Percentiles rank a stretch among this genome's conserved stretches.
phyloP scores from a whole-genome alignment of 2,113 vertebrate species.

The Gallinago paraguaiae region DNA sequence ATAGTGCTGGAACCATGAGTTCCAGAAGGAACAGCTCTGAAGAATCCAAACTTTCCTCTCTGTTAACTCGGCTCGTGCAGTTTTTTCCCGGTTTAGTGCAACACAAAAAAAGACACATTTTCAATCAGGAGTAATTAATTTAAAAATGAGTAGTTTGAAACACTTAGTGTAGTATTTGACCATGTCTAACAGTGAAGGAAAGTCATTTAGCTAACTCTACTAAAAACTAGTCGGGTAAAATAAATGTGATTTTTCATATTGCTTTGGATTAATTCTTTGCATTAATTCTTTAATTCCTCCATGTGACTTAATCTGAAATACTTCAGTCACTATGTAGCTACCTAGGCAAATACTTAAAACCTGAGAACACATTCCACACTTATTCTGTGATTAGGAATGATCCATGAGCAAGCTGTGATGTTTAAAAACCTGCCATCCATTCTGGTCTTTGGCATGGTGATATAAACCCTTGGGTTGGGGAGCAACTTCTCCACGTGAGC shows the following conservation, averaged over 20 bases:
- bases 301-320: not conserved
- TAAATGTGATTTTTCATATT: not conserved
- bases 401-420: not conserved
- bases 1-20: accelerated
- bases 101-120: accelerated
- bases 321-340: not conserved
- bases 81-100: not conserved
- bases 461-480: accelerated
- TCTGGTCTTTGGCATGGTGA: not conserved
- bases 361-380: accelerated
- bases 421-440: not conserved
- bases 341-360: not conserved
- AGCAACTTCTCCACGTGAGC: not conserved
- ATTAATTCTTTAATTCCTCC: not conserved
- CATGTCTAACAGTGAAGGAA: not conserved
- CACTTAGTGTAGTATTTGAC: not conserved
- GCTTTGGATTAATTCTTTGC: not conserved
- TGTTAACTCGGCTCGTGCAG: accelerated
- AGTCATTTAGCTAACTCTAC: not conserved
- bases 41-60: not conserved
- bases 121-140: not conserved
- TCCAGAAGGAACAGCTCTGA: not conserved
- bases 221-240: not conserved
- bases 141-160: not conserved
- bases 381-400: not conserved